phyloP scores from a whole-genome alignment of 2,888 invertebrate species.

The Stenotaenia linearis region DNA sequence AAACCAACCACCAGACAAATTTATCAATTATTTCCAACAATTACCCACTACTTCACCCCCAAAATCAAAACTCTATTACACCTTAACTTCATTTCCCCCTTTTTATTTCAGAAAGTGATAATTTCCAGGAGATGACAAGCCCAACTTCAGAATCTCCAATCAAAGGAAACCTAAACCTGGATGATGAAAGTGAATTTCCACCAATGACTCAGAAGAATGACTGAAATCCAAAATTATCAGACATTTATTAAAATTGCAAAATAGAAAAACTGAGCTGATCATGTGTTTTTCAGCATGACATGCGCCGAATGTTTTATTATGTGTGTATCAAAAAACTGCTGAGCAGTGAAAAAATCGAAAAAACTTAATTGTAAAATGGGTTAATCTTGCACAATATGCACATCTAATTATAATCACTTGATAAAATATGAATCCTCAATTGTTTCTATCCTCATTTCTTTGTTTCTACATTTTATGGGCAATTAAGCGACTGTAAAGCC shows the following conservation, averaged over 20 bases:
- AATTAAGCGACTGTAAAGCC: background rate
- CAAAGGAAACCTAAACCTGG: constrained; percentile 65
- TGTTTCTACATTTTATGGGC: background rate
- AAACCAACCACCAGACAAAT: no score
- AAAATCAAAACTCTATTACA: background rate
- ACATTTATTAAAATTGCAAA: background rate
- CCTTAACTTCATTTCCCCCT: background rate
- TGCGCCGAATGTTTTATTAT: background rate
- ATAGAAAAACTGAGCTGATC: background rate
- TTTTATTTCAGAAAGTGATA: constrained; percentile 60
- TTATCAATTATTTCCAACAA: no score
- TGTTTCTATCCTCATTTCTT: no score
- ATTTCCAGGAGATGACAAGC: constrained; percentile 62
- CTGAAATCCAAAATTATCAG: constrained; percentile 37
- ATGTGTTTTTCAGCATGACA: background rate
- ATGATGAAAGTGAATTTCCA: constrained; percentile 77
- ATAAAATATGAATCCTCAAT: background rate
- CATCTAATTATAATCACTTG: background rate
- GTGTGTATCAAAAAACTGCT: background rate
- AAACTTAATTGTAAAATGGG: background rate
- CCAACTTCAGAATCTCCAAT: constrained; percentile 62
- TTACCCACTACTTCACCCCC: background rate
- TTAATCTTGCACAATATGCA: background rate
- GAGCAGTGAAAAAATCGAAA: background rate
- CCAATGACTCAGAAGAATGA: constrained; percentile 60